A percentile compares a stretch with the other conserved stretches of the same genome.
phyloP scores from a whole-genome alignment of 1,140 invertebrate genomes.

The Drosophila orosa region DNA sequence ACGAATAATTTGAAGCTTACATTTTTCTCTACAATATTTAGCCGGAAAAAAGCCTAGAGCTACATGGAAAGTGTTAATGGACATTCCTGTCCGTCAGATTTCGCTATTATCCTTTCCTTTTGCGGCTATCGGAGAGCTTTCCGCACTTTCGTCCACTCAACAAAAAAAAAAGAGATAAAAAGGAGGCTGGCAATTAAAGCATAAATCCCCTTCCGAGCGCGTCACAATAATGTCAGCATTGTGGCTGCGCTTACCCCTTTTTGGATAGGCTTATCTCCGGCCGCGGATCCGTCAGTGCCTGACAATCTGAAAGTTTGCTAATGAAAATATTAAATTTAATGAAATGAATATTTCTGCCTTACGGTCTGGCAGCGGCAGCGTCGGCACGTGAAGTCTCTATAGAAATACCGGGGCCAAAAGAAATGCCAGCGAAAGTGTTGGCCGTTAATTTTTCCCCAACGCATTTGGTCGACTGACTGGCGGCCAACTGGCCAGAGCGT shows the following conservation, averaged over 20 bases:
- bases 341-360: slow-evolving; percentile 74
- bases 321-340: slow-evolving; percentile 81
- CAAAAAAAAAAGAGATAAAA: slow-evolving; percentile 19
- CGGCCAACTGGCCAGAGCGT: slow-evolving; percentile 51
- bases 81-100: slow-evolving; percentile 43
- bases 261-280: slow-evolving; percentile 50
- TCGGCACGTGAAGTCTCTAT: slow-evolving; percentile 42
- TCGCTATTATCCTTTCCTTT: slow-evolving; percentile 66
- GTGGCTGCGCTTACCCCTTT: slow-evolving; percentile 36
- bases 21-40: background rate
- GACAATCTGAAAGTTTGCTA: slow-evolving; percentile 66
- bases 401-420: slow-evolving; percentile 50
- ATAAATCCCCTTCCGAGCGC: slow-evolving; percentile 53
- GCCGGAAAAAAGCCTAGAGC: background rate
- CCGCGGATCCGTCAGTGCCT: slow-evolving; percentile 43
- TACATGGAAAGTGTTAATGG: slow-evolving; percentile 14
- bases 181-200: slow-evolving; percentile 67
- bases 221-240: slow-evolving; percentile 62
- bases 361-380: slow-evolving; percentile 1
- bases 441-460: slow-evolving; percentile 68
- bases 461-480: slow-evolving; percentile 63
- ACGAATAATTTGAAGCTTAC: background rate
- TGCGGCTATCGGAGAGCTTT: slow-evolving; percentile 24
- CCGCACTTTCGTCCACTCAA: slow-evolving; percentile 53
- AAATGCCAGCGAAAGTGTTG: slow-evolving; percentile 76